phyloP scores from a whole-genome alignment of 1,140 invertebrate species.

The Cotesia glomerata region DNA sequence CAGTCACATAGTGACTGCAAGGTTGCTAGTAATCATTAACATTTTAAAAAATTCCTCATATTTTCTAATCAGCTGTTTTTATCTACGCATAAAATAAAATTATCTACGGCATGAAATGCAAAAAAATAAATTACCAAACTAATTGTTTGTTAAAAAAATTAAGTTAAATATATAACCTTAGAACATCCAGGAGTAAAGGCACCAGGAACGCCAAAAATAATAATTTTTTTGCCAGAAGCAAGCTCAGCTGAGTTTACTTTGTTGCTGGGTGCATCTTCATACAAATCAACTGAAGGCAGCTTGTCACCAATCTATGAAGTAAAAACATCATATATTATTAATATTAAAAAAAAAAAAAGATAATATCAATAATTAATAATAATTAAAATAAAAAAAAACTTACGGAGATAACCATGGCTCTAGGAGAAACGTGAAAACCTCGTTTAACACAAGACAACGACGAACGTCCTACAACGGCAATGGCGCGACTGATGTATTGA shows the following conservation, averaged over 20 bases:
- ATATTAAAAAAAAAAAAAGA: no score
- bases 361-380: neutral
- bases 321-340: neutral
- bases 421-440: slow-evolving; percentile 44
- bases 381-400: slow-evolving; percentile 32
- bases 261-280: slow-evolving; percentile 83
- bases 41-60: no score
- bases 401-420: slow-evolving; percentile 59
- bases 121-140: no score
- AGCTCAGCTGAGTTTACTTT: slow-evolving; percentile 82
- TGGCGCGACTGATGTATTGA: slow-evolving; percentile 35
- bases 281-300: slow-evolving; percentile 81
- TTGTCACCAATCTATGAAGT: slow-evolving; percentile 78
- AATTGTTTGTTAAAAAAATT: neutral
- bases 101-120: no score
- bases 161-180: slow-evolving; percentile 65
- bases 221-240: slow-evolving; percentile 80
- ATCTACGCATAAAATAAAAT: no score
- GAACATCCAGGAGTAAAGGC: slow-evolving; percentile 96
- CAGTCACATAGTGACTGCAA: no score
- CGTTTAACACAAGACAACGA: slow-evolving; percentile 40
- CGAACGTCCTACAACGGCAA: slow-evolving; percentile 29
- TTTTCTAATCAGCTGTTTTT: no score
- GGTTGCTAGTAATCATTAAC: no score
- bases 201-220: slow-evolving; percentile 91